Conservation (phyloP, 2,113 vertebrate species). For the Cheilinus undulatus region DNA sequence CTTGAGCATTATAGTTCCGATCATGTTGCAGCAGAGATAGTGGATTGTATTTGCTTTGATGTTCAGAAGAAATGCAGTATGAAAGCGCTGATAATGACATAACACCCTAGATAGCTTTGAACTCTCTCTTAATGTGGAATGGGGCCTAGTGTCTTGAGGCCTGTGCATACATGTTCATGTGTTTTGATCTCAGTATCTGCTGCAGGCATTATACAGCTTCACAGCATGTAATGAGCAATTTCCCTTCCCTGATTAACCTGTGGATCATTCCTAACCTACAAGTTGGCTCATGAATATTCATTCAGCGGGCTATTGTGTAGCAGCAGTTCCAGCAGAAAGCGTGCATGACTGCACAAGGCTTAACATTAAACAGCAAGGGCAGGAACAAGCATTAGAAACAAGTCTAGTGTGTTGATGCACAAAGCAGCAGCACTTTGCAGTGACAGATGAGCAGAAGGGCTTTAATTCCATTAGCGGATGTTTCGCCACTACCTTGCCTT, state of each 20-base stretch:
- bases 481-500: background rate
- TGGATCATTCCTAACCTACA: conserved; percentile 54
- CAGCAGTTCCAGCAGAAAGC: background rate
- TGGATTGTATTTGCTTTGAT: conserved; percentile 69
- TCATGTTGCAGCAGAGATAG: conserved; percentile 52
- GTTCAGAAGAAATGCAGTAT: conserved; percentile 64
- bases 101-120: conserved; percentile 69
- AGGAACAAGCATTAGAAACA: conserved; percentile 1
- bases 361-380: conserved; percentile 16
- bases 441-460: conserved; percentile 11
- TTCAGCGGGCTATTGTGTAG: conserved; percentile 32
- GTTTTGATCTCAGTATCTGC: conserved; percentile 74
- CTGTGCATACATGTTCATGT: conserved; percentile 54
- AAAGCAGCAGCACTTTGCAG: conserved; percentile 6
- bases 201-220: conserved; percentile 66
- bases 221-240: conserved; percentile 69
- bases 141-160: conserved; percentile 65
- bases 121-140: conserved; percentile 61
- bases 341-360: conserved; percentile 1
- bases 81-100: conserved; percentile 71
- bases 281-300: conserved; percentile 67
- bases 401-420: conserved; percentile 3
- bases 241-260: conserved; percentile 72
- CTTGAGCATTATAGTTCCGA: conserved; percentile 50
- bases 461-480: background rate